phyloP scores from a whole-genome alignment of 2,113 vertebrate species.

The Seriola aureovittata region DNA sequence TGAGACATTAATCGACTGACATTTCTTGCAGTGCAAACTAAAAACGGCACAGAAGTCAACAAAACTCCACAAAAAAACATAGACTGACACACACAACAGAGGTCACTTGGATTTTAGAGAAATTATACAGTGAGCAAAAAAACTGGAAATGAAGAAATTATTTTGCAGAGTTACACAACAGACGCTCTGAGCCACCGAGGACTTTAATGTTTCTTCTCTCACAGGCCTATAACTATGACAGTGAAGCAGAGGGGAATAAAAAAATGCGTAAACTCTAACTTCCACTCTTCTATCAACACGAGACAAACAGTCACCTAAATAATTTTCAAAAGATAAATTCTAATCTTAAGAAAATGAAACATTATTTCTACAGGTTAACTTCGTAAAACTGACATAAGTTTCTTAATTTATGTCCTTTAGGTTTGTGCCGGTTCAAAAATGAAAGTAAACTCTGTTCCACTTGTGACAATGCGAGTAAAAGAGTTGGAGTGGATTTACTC shows the following conservation, averaged over 20 bases:
- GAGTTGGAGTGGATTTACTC: conserved; percentile 60
- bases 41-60: conserved; percentile 49
- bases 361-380: not conserved
- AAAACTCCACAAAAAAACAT: conserved; percentile 34
- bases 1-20: conserved; percentile 44
- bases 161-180: conserved; percentile 2
- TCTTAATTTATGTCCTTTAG: not conserved
- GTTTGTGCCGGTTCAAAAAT: conserved; percentile 7
- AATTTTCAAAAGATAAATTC: not conserved
- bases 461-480: conserved; percentile 25
- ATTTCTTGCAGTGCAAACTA: conserved; percentile 69
- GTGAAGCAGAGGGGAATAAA: not conserved
- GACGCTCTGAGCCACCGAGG: conserved; percentile 7
- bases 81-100: not conserved
- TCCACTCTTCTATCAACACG: not conserved
- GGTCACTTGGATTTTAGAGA: not conserved
- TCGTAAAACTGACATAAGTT: not conserved
- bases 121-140: conserved; percentile 4
- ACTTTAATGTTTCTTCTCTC: not conserved
- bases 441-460: conserved; percentile 10
- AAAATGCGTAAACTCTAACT: conserved; percentile 10
- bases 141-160: not conserved
- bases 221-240: conserved; percentile 12
- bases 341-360: not conserved
- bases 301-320: not conserved